phyloP scores from a whole-genome alignment of 1,140 invertebrate species.

The Globodera ellingtonae region DNA sequence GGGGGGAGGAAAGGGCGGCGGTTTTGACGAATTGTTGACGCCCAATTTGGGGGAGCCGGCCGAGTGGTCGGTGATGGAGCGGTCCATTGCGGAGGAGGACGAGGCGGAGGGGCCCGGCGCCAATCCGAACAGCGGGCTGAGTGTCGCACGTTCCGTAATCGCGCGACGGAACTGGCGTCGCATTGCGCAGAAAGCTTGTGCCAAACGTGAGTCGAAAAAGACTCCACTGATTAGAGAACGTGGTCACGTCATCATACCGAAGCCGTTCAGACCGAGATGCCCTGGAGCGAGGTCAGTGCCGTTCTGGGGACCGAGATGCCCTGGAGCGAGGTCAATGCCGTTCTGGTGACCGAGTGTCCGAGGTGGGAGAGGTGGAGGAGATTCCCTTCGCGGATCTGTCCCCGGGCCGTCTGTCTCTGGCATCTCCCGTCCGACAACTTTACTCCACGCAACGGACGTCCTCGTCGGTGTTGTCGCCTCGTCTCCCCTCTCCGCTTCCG shows the following conservation, averaged over 20 bases:
- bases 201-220: conserved; percentile 44
- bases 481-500: neutral
- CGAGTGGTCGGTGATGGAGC: conserved; percentile 2
- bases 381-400: conserved; percentile 53
- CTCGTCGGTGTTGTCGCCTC: conserved; percentile 25
- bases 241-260: neutral
- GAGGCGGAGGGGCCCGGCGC: neutral
- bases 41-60: conserved; percentile 15
- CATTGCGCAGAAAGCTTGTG: conserved; percentile 49
- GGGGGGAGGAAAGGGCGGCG: neutral
- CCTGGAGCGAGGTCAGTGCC: conserved; percentile 34
- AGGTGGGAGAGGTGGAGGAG: conserved; percentile 20
- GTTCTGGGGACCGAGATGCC: neutral
- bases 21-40: neutral
- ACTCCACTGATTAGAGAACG: neutral
- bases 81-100: conserved; percentile 15
- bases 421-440: neutral
- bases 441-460: neutral
- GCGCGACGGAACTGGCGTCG: conserved; percentile 54
- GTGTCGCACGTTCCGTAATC: conserved; percentile 29
- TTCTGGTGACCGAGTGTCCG: conserved; percentile 6
- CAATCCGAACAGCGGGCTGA: conserved; percentile 18
- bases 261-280: conserved; percentile 30
- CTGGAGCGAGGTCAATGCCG: conserved; percentile 26
- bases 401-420: conserved; percentile 27